A percentile compares a stretch with the other conserved stretches of the same genome.
Evolutionary conservation across 1,140 invertebrate species (phyloP).

Genomic region (Caenorhabditis elegans): WBcel235 BX284606.5:12221501-12222000

Average conservation of each 20-base stretch:
- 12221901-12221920: neutral
- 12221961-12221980: neutral
- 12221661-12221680: neutral
- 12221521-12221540: too few species aligned
- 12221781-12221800: too few species aligned
- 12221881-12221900: neutral
- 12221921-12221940: neutral
- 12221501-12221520: too few species aligned
- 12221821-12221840: neutral
- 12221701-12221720: neutral
- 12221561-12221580: too few species aligned
- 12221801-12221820: too few species aligned
- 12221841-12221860: neutral
- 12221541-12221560: too few species aligned
- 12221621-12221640: neutral
- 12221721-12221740: neutral
- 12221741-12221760: neutral
- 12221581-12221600: too few species aligned
- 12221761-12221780: neutral
- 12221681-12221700: neutral
- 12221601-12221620: too few species aligned
- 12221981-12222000: neutral
- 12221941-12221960: conserved; percentile 6
- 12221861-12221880: neutral
- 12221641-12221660: neutral